Percentiles rank a stretch among this genome's conserved stretches.
These are phyloP conservation scores for Ficedula albicollis DNA, from an alignment of 2,797 vertebrate species.

Conservation along the genomic window DNA sequence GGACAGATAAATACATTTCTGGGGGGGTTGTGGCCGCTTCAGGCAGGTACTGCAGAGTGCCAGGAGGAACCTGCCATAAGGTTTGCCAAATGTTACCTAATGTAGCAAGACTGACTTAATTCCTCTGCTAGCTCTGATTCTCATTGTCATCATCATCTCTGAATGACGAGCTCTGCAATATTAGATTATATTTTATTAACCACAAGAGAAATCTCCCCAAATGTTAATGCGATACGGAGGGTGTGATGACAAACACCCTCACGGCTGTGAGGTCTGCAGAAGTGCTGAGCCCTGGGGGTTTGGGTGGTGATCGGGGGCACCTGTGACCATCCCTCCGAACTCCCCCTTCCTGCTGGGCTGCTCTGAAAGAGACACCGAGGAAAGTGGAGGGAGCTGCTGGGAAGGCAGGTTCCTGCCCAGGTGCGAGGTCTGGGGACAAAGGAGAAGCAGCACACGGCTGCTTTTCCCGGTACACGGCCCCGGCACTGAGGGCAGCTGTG, in stretches of 20 bases:
- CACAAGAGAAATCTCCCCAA: background rate
- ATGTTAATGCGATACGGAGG: background rate
- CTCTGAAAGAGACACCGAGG: background rate
- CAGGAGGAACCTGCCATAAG: background rate
- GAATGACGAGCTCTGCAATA: background rate
- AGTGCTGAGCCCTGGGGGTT: rapidly evolving
- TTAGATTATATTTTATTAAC: background rate
- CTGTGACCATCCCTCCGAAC: background rate
- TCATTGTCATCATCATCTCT: background rate
- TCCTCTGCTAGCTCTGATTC: background rate
- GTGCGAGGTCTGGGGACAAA: rapidly evolving
- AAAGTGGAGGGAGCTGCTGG: background rate
- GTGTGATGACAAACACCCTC: background rate
- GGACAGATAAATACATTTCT: background rate
- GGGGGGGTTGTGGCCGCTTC: background rate
- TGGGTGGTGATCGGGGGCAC: rapidly evolving
- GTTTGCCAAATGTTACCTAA: background rate
- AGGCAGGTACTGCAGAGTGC: background rate
- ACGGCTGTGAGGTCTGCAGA: background rate
- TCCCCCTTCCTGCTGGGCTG: background rate
- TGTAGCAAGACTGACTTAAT: background rate
- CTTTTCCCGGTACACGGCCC: rapidly evolving
- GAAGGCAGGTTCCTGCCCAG: background rate
- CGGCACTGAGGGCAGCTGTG: rapidly evolving
- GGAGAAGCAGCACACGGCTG: background rate